Conservation (phyloP, 2,113 vertebrate species). For the Anguilla japonica region DNA sequence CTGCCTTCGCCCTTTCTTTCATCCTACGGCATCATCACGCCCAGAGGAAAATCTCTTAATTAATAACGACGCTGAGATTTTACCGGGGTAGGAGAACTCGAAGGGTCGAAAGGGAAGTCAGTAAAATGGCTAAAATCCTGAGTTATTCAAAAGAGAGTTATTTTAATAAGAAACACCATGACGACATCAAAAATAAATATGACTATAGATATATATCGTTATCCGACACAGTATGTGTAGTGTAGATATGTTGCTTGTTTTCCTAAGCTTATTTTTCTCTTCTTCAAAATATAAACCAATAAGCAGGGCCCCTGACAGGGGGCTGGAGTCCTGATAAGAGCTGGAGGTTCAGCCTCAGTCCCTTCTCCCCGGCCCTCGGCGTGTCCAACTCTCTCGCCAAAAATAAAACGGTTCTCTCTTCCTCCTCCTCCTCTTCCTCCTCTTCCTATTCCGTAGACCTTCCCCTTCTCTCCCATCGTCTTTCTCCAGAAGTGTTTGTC, state of each 20-base stretch:
- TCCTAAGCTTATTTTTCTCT: slow-evolving; percentile 9
- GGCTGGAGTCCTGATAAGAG: slow-evolving; percentile 22
- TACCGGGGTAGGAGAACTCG: slow-evolving; percentile 27
- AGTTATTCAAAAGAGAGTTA: slow-evolving; percentile 70
- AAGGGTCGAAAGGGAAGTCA: slow-evolving; percentile 12
- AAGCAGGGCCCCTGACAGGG: not conserved
- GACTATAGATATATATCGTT: slow-evolving; percentile 72
- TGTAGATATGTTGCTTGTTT: slow-evolving; percentile 31
- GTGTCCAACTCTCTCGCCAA: not conserved
- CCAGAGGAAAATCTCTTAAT: slow-evolving; percentile 1
- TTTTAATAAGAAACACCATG: slow-evolving; percentile 69
- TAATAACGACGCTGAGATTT: slow-evolving; percentile 28
- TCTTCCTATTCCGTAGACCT: not conserved
- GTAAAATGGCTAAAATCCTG: slow-evolving; percentile 76
- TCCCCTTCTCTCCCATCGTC: not conserved
- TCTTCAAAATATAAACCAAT: slow-evolving; percentile 21
- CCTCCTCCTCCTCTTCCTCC: not conserved
- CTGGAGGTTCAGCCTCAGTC: not conserved
- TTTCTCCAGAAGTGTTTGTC: too few species aligned
- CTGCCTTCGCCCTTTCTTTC: not conserved
- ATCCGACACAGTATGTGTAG: slow-evolving; percentile 58
- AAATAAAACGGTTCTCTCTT: not conserved
- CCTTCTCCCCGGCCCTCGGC: not conserved
- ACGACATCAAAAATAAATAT: slow-evolving; percentile 69
- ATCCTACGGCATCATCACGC: not conserved